Evolutionary conservation across 2,888 invertebrate genomes (phyloP).

Genomic region (Hyppa rectilinea): DNA sequence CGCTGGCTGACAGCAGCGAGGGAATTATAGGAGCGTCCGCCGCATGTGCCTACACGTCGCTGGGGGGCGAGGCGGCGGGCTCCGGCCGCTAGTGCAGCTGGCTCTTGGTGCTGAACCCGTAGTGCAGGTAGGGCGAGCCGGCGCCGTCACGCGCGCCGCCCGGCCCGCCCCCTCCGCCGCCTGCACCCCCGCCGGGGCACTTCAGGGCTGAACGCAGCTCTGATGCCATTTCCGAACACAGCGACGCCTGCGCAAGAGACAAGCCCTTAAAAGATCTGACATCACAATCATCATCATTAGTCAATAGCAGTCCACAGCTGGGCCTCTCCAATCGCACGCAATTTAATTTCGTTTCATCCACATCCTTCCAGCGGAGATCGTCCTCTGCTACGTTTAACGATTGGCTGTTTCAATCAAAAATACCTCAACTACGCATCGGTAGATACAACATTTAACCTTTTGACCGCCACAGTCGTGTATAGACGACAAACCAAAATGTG

Average conservation of each 20-base stretch:
- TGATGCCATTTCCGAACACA: conserved; percentile 94
- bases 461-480: no score
- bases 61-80: conserved; percentile 85
- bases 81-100: conserved; percentile 88
- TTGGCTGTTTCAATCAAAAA: no score
- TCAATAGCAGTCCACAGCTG: background rate
- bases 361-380: background rate
- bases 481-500: no score
- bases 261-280: background rate
- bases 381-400: no score
- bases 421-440: no score
- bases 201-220: conserved; percentile 93
- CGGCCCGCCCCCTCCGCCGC: conserved; percentile 78
- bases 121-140: conserved; percentile 92
- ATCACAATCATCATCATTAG: background rate
- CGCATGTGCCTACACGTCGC: conserved; percentile 82
- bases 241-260: conserved; percentile 90
- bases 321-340: background rate
- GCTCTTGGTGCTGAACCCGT: conserved; percentile 91
- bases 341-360: background rate
- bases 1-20: conserved; percentile 27
- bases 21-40: conserved; percentile 61
- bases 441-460: no score
- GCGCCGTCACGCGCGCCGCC: conserved; percentile 87
- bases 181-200: conserved; percentile 90